Conservation (phyloP, 2,888 invertebrate genomes). For the Osedax frankpressi region DNA sequence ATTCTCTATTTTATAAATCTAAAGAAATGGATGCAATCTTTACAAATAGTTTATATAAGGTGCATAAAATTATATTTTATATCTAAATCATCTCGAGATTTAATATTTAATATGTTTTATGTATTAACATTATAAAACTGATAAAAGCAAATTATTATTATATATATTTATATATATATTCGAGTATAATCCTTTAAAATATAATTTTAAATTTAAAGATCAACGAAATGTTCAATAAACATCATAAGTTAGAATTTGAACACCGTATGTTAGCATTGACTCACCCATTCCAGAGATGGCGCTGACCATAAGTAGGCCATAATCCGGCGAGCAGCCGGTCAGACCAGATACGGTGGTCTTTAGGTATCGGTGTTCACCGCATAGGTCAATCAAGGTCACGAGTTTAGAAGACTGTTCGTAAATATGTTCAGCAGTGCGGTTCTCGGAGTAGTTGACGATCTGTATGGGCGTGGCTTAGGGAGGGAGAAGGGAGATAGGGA, state of each 20-base stretch:
- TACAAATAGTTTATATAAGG: no score
- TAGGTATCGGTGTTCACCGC: slow-evolving; percentile 88
- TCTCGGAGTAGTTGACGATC: slow-evolving; percentile 69
- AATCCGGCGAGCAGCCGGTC: slow-evolving; percentile 82
- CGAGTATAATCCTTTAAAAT: background rate
- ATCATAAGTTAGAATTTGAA: background rate
- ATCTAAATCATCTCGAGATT: no score
- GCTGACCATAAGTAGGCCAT: slow-evolving; percentile 73
- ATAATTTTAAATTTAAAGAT: background rate
- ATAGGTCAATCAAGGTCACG: slow-evolving; percentile 76
- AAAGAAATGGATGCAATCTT: no score
- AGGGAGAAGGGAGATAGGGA: no score
- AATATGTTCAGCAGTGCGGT: slow-evolving; percentile 82
- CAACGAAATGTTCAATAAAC: background rate
- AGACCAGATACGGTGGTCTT: slow-evolving; percentile 86
- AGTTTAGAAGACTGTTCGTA: slow-evolving; percentile 81
- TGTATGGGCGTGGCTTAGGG: no score
- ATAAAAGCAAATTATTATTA: no score
- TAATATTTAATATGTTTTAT: no score
- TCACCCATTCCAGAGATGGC: slow-evolving; percentile 56
- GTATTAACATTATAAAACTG: no score
- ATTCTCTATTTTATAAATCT: no score
- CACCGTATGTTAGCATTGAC: background rate
- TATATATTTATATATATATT: no score
- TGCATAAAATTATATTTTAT: no score